Evolutionary conservation across 2,113 vertebrate species (phyloP).

Genomic region (Todiramphus chloris): DNA sequence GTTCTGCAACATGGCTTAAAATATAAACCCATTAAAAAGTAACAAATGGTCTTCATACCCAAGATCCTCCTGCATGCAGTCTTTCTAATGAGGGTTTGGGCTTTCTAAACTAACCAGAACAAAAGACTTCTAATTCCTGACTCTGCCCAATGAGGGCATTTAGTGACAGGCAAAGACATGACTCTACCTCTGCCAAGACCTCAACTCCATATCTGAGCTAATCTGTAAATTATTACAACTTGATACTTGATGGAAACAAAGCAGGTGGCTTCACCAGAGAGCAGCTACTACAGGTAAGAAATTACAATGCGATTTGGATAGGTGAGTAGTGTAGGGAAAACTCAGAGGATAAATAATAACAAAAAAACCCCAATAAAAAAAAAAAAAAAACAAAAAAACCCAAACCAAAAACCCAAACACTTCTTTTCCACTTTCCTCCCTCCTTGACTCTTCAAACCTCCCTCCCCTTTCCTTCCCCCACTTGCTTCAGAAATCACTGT

Average conservation of each 20-base stretch:
- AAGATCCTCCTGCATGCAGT: background rate
- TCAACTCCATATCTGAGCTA: background rate
- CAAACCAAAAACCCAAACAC: background rate
- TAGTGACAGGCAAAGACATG: background rate
- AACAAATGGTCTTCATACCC: background rate
- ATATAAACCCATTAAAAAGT: background rate
- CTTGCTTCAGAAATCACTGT: constrained; percentile 20
- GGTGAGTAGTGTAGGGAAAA: background rate
- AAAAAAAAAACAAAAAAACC: too few relatives aligned
- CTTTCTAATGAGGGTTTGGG: background rate
- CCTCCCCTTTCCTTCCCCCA: background rate
- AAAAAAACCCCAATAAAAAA: background rate
- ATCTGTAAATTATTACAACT: too few relatives aligned
- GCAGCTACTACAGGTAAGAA: background rate
- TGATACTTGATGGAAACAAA: background rate
- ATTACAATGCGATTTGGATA: background rate
- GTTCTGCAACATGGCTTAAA: background rate
- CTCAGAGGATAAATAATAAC: background rate
- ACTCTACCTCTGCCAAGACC: background rate
- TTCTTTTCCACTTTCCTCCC: background rate
- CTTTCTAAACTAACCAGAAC: background rate
- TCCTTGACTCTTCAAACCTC: background rate
- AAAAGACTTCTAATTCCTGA: background rate
- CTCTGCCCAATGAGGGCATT: background rate
- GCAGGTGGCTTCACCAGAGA: background rate